Evolutionary conservation across 2,888 invertebrate species (phyloP).

Genomic region (Apamea sordens): DNA sequence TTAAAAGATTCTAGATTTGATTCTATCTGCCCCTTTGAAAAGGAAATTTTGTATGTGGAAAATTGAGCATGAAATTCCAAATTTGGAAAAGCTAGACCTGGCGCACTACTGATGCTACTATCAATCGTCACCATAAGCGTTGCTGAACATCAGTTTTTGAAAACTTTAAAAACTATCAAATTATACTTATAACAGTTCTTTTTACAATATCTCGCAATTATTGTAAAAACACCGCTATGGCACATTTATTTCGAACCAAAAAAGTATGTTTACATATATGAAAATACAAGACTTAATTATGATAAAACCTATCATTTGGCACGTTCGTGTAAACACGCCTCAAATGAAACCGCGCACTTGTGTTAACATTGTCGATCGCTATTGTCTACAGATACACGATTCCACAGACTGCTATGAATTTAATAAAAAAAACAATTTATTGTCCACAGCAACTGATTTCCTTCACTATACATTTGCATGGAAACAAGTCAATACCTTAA

Average conservation of each 20-base stretch:
- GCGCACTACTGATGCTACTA: background rate
- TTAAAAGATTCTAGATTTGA: background rate
- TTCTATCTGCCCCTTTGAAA: background rate
- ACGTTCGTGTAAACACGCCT: slow-evolving; percentile 43
- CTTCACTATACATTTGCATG: background rate
- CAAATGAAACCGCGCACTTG: slow-evolving; percentile 48
- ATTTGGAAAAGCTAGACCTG: background rate
- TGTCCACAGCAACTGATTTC: slow-evolving; percentile 37
- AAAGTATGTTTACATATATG: background rate
- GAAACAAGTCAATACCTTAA: background rate
- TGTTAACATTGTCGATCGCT: slow-evolving; percentile 37
- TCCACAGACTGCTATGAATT: slow-evolving; percentile 28
- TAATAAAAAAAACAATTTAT: slow-evolving; percentile 16
- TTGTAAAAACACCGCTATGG: background rate
- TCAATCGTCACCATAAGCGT: background rate
- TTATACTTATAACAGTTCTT: background rate
- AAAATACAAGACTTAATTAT: slow-evolving; percentile 25
- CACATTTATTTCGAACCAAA: slow-evolving; percentile 2
- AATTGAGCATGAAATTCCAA: background rate
- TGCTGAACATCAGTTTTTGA: background rate
- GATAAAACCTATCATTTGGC: slow-evolving; percentile 8
- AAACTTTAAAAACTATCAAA: background rate
- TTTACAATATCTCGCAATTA: background rate
- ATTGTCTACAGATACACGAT: slow-evolving; percentile 38
- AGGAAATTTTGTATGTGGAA: background rate